Base-by-base conservation (phyloP, 2,797 vertebrate genomes). In the Forpus xanthops region DNA sequence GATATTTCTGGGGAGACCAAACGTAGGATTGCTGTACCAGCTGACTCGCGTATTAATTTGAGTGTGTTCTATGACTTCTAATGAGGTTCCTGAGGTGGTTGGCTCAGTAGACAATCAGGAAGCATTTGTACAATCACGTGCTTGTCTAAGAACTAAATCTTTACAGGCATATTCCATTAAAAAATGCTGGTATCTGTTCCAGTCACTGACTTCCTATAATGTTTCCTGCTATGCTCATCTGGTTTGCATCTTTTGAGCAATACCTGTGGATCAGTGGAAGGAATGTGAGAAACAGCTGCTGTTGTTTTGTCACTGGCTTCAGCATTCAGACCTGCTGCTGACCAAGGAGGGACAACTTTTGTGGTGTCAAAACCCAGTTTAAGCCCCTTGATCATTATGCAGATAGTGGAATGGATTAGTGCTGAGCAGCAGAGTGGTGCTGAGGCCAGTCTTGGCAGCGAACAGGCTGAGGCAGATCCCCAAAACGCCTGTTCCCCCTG, bases 311-410 rank as follows among this genome's bases (percentile, higher is more conserved):
- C 12, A 9, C 19, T 35, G 33, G 14, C 9, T 74, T 73, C 31
- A 24, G 19, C 33, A 17, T 42, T 30, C 33, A 10, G 6, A 33
- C 47, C 13, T 4, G 3, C 24, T 67, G 42, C 31, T 33, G 41
- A 44, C 5, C 2, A 16, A 15, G 16, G 16, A 79, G 7, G 16
- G 16, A 35, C 55, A 16, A 1, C 1, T 50, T 64, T 21, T 0
- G 0, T 50, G 14, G 5, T 25, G 8, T 37, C 23, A 67, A 71
- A 90, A 21, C 12, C 20, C 11, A 52, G 11, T 14, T 58, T 39
- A 44, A 78, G 6, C 27, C 27, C 41, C 49, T 66, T 39, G 12
- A 42, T 60, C 2, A 0, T 30, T 35, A 1, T 20, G 21, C 11
- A 53, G 49, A 16, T n/a, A 27, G 12, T 74, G 65, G 68, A 55